A percentile compares a stretch with the other conserved stretches of the same genome.
Conservation (phyloP, 1,140 invertebrate genomes). For the Cydia pomonella region DNA sequence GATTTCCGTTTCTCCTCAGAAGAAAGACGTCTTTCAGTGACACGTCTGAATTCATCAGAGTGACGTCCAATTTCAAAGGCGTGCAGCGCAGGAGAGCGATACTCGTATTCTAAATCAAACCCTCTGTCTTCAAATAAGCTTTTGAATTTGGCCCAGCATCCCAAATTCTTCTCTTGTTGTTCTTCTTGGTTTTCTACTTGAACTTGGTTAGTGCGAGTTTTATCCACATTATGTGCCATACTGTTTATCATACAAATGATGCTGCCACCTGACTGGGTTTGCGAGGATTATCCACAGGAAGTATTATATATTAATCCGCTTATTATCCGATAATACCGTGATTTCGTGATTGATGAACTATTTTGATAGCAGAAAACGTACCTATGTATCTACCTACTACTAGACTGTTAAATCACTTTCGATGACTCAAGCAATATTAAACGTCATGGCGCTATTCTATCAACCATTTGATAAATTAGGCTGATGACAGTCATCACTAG, state of each 20-base stretch:
- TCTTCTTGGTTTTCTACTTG: conserved; percentile 42
- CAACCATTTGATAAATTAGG: not conserved
- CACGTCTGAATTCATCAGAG: conserved; percentile 51
- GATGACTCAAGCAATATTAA: conserved; percentile 9
- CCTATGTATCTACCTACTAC: not conserved
- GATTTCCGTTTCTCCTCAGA: conserved; percentile 36
- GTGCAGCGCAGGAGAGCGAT: conserved; percentile 45
- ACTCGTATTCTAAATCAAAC: conserved; percentile 73
- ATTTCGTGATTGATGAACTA: not conserved
- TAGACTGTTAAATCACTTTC: not conserved
- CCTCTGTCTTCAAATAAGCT: conserved; percentile 71
- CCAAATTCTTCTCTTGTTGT: conserved; percentile 44
- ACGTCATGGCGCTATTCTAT: not conserved
- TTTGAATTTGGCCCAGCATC: conserved; percentile 71
- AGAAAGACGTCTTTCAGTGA: conserved; percentile 53
- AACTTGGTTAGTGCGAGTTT: not conserved
- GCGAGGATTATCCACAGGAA: conserved; percentile 6
- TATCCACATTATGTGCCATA: not conserved
- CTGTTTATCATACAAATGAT: not conserved
- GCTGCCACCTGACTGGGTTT: not conserved
- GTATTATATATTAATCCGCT: conserved; percentile 41
- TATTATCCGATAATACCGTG: conserved; percentile 32
- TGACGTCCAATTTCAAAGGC: conserved; percentile 48
- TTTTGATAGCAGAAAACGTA: conserved; percentile 10
- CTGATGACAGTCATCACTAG: not conserved